Percentiles rank a stretch among this genome's conserved stretches.
These are phyloP conservation scores for Neodiprion pinetum DNA, from an alignment of 1,140 invertebrate genomes.

Conservation along the genomic window DNA sequence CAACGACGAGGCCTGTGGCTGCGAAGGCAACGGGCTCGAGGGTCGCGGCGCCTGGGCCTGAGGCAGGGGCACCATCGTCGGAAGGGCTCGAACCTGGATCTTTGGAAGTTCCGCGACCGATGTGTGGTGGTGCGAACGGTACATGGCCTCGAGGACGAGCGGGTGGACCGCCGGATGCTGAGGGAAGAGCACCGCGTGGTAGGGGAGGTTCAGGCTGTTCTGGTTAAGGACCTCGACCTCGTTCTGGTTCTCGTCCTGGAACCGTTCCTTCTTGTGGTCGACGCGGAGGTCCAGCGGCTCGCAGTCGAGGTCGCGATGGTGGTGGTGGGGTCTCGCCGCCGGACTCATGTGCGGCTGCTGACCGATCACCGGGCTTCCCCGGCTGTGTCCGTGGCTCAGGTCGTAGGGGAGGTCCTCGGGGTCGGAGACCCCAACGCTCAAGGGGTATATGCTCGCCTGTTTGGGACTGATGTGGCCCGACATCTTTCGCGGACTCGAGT, in stretches of 20 bases:
- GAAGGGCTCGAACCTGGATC: constrained; percentile 59
- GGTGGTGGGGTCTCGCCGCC: constrained; percentile 55
- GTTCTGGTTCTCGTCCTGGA: constrained; percentile 77
- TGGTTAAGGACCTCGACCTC: constrained; percentile 57
- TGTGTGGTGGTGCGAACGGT: constrained; percentile 64
- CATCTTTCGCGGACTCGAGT: constrained; percentile 80
- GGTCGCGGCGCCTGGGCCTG: constrained; percentile 40
- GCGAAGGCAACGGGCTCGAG: constrained; percentile 50
- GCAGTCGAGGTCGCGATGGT: constrained; percentile 51
- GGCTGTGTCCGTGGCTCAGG: constrained; percentile 57
- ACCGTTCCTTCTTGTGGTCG: constrained; percentile 76
- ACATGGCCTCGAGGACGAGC: constrained; percentile 75
- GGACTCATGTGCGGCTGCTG: constrained; percentile 64
- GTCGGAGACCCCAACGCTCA: constrained; percentile 65
- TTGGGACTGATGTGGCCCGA: constrained; percentile 72
- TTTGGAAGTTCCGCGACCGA: constrained; percentile 55
- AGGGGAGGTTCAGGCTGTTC: constrained; percentile 51
- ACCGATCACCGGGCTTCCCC: constrained; percentile 37
- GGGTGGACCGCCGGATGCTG: constrained; percentile 70
- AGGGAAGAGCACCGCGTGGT: constrained; percentile 66
- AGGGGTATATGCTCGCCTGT: constrained; percentile 74
- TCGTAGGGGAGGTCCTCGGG: constrained; percentile 67
- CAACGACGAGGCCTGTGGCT: constrained; percentile 55
- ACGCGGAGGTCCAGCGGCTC: constrained; percentile 83
- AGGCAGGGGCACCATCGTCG: constrained; percentile 58